Percentiles rank a stretch among this genome's conserved stretches.
Evolutionary conservation across 1,140 invertebrate genomes (phyloP).

Genomic region (Drosophila ficusphila): DNA sequence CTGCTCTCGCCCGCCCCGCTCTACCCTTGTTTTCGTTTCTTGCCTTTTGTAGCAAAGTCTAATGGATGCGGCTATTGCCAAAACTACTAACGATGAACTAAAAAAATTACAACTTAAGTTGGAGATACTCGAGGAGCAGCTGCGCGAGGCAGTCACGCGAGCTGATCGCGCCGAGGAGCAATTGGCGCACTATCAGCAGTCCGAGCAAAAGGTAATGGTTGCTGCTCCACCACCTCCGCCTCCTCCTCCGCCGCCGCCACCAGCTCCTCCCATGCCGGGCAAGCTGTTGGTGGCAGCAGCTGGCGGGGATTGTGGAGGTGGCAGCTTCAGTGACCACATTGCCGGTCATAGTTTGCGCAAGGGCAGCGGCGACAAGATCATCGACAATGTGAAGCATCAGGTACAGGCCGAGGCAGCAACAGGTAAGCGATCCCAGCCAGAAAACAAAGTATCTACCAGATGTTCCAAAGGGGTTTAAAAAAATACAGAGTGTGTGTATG

Average conservation of each 20-base stretch:
- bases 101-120: constrained; percentile 84
- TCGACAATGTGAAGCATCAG: constrained; percentile 80
- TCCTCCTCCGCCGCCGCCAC: constrained; percentile 57
- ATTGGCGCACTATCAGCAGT: constrained; percentile 53
- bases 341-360: constrained; percentile 63
- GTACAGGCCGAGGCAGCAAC: constrained; percentile 79
- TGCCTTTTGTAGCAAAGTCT: constrained; percentile 77
- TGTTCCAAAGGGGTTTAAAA: not conserved
- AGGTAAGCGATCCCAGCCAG: constrained; percentile 60
- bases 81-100: constrained; percentile 84
- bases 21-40: constrained; percentile 52
- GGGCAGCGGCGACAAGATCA: constrained; percentile 68
- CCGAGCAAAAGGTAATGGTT: constrained; percentile 25
- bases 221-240: constrained; percentile 35
- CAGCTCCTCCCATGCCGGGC: constrained; percentile 28
- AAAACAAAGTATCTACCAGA: not conserved
- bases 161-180: constrained; percentile 77
- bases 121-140: constrained; percentile 81
- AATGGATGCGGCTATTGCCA: constrained; percentile 83
- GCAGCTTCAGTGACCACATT: constrained; percentile 69
- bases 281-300: constrained; percentile 12
- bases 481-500: not conserved
- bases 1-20: constrained; percentile 26
- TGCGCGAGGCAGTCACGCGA: constrained; percentile 61
- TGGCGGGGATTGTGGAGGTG: constrained; percentile 5